Percentiles rank a stretch among this genome's conserved stretches.
These are phyloP conservation scores for Plectropomus leopardus DNA, from an alignment of 2,113 vertebrate genomes.

Conservation along the genomic window DNA sequence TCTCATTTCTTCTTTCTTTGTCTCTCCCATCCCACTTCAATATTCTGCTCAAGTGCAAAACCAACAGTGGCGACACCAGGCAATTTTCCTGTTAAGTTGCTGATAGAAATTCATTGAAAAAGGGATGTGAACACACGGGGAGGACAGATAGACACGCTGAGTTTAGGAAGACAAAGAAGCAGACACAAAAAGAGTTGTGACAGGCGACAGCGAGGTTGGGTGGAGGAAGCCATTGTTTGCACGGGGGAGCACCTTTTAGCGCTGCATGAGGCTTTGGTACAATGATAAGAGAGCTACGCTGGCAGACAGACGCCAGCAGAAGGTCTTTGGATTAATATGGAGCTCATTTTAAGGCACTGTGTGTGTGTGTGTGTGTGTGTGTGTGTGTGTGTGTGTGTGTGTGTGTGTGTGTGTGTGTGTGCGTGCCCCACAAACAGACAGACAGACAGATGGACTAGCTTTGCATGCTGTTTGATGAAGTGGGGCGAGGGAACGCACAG, in stretches of 20 bases:
- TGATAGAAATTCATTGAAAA: constrained; percentile 8
- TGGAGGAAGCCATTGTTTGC: constrained; percentile 62
- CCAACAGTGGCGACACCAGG: constrained; percentile 20
- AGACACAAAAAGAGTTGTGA: constrained; percentile 47
- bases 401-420: too few species aligned
- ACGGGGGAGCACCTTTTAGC: constrained; percentile 66
- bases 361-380: constrained; percentile 22
- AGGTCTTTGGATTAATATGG: constrained; percentile 68
- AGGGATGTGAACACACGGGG: background rate
- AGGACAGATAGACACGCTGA: constrained; percentile 28
- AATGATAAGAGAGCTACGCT: constrained; percentile 55
- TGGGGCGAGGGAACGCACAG: constrained; percentile 24
- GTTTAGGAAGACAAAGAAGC: constrained; percentile 41
- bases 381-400: too few species aligned
- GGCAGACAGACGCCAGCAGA: constrained; percentile 66
- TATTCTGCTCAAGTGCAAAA: background rate
- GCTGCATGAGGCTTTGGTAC: constrained; percentile 52
- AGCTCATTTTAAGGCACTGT: constrained; percentile 59
- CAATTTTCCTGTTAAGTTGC: constrained; percentile 12
- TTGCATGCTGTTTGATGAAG: constrained; percentile 52
- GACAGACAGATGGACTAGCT: constrained; percentile 72
- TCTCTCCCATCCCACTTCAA: background rate
- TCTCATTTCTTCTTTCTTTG: background rate
- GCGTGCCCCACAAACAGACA: constrained; percentile 55
- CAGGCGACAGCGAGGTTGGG: constrained; percentile 36